These are phyloP conservation scores for Atlantisia rogersi DNA, from an alignment of 2,113 vertebrate genomes.

Conservation along the genomic window DNA sequence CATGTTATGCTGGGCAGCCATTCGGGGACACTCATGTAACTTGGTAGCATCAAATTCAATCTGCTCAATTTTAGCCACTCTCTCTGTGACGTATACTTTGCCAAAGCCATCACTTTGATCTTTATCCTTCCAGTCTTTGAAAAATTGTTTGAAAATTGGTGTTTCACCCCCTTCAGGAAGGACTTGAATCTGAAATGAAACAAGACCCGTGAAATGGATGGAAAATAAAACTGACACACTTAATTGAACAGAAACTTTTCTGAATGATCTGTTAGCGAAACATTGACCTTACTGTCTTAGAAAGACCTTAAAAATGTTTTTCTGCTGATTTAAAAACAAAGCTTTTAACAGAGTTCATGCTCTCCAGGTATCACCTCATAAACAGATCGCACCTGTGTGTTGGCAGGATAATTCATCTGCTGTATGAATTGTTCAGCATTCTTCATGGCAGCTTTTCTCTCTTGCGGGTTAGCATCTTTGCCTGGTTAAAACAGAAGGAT, in stretches of 20 bases:
- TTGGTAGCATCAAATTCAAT: slow-evolving; percentile 88
- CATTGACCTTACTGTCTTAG: not conserved
- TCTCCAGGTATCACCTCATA: not conserved
- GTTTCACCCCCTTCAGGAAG: slow-evolving; percentile 92
- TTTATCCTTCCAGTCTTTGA: slow-evolving; percentile 86
- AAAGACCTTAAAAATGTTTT: not conserved
- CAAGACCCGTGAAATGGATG: not conserved
- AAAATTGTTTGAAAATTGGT: slow-evolving; percentile 92
- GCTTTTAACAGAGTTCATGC: not conserved
- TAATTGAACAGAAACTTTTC: not conserved
- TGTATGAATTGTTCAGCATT: slow-evolving; percentile 88
- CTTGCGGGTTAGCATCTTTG: slow-evolving; percentile 84
- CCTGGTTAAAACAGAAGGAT: slow-evolving; percentile 75
- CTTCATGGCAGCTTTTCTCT: slow-evolving; percentile 91
- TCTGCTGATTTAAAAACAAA: not conserved
- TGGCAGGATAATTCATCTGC: slow-evolving; percentile 87
- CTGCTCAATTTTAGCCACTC: slow-evolving; percentile 86
- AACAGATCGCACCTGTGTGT: slow-evolving; percentile 81
- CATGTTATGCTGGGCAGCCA: slow-evolving; percentile 93
- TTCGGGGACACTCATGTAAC: slow-evolving; percentile 84
- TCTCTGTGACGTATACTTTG: slow-evolving; percentile 86
- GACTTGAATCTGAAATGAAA: slow-evolving; percentile 87
- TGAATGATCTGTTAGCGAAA: not conserved
- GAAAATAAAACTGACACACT: not conserved
- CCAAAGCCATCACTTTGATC: slow-evolving; percentile 88